Conservation (phyloP, 1,140 invertebrate species). For the Apis laboriosa region DNA sequence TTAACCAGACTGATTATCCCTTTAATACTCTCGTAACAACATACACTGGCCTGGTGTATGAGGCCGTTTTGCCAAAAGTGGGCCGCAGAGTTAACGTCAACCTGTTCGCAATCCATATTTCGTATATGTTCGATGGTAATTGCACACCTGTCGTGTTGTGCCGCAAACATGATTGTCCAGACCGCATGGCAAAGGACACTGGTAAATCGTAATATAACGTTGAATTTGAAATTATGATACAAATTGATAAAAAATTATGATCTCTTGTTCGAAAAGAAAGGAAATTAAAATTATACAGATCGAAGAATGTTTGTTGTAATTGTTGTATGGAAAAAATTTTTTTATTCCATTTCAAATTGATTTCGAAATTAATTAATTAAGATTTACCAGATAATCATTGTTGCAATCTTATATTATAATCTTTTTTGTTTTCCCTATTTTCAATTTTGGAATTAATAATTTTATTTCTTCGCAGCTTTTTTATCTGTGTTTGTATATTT, state of each 20-base stretch:
- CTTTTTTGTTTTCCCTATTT: too few relatives aligned
- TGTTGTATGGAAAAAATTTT: too few relatives aligned
- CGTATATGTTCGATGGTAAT: constrained; percentile 29
- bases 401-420: too few relatives aligned
- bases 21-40: not conserved
- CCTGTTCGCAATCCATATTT: constrained; percentile 35
- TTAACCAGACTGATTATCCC: not conserved
- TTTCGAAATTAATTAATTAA: too few relatives aligned
- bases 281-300: too few relatives aligned
- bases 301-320: too few relatives aligned
- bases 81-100: constrained; percentile 19
- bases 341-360: too few relatives aligned
- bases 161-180: constrained; percentile 34
- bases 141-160: constrained; percentile 32
- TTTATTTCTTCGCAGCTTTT: too few relatives aligned
- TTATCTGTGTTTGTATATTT: too few relatives aligned
- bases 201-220: not conserved
- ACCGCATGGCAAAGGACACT: constrained; percentile 20
- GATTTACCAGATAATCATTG: too few relatives aligned
- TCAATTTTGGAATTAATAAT: too few relatives aligned
- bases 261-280: not conserved
- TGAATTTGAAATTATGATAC: not conserved
- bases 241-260: too few relatives aligned
- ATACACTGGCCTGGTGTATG: not conserved
- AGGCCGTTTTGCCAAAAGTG: not conserved